Base-by-base conservation (phyloP, 2,797 vertebrate species). In the Ispidina lecontei region DNA sequence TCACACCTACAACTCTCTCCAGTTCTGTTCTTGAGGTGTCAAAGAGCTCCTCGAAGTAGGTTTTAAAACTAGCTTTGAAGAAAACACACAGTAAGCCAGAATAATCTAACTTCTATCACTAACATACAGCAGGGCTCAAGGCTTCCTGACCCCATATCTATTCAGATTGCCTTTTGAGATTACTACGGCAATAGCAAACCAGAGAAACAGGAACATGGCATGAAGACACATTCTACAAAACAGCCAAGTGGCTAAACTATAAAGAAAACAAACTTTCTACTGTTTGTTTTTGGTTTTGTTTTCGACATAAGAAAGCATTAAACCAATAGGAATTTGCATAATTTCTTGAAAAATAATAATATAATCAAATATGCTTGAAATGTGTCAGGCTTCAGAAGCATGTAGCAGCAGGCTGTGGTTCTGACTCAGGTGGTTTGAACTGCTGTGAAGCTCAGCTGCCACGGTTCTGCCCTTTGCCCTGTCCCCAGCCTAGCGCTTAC, bases 1-100 rank as follows among this genome's bases (percentile, higher is more conserved):
- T 87, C 91, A 95, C 93, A 91, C 94, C 94, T 65, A 77, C 37
- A 84, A 18, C 41, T 81, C n/a, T 18, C 29, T 73, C 49, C 35
- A 84, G 14, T 78, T 89, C 62, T 89, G 21, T 63, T 89, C 64
- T 70, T 49, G 22, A 91, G 20, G 12, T 84, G 18, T 68, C 37
- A 58, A 47, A 87, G 25, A 71, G 29, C 52, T 88, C 58, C 46
- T 28, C 17, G 55, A 80, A 73, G 72, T 28, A 68, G 28, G 31
- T 71, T 81, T 92, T 68, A 59, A 87, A 79, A 79, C 9, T n/a
- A 25, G 26, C 56, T 75, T 94, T 77, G 62, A 87, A 89, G 64
- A 73, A 81, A 91, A 77, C 46, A 54, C 16, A 52, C 17, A 65
- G 28, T 59, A 92, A 70, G 5, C 26, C 44, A 68, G n/a, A 86